Evolutionary conservation across 2,113 vertebrate genomes (phyloP), one percentile per base, ranked within the genome.

Genomic region (Petrocephalus zakoni): DNA sequence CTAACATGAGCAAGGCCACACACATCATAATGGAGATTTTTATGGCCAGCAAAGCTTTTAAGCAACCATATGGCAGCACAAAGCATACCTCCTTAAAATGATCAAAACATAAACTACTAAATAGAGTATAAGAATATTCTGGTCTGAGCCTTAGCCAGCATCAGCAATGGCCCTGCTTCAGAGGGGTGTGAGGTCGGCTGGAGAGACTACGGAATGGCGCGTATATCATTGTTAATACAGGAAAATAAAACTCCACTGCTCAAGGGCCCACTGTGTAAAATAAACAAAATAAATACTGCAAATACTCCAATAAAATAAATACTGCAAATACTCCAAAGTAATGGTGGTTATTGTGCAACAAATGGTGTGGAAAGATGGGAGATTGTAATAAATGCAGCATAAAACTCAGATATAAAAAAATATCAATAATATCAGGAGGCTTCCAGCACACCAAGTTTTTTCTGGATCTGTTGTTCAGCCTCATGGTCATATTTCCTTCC

Each of bases 11-110:
- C 21, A 92, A 89, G 88, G 87, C 91, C 88, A 91, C 90, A 91
- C 47, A 85, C 94, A 94, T 93, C 92, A 93, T 92, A 92, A 93
- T 94, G 84, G 11, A 47, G 52, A 19, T 56, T 55, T 7, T 86
- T 5, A 83, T 0, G 3, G 7, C 49, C 19, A 25, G 55, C 52
- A 86, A 55, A 29, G 15, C 15, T 42, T 34, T 86, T 55, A 86
- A 29, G 84, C 13, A 46, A 47, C 19, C 8, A 0, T 15, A 86
- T 37, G 11, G n/a, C 84, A 55, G 51, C 84, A 9, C 84, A 19
- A 6, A 56, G n/a, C 29, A 0, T 37, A 34, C 21, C 42, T 84
- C 84, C 37, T 82, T 47, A 82, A 47, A 49, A 83, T 8, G 34
- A 83, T 21, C 81, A 17, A 83, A 83, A 42, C 15, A 75, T 75